These are phyloP conservation scores for Apogon talboti DNA, from an alignment of 2,797 vertebrate species.

Conservation along the genomic window DNA sequence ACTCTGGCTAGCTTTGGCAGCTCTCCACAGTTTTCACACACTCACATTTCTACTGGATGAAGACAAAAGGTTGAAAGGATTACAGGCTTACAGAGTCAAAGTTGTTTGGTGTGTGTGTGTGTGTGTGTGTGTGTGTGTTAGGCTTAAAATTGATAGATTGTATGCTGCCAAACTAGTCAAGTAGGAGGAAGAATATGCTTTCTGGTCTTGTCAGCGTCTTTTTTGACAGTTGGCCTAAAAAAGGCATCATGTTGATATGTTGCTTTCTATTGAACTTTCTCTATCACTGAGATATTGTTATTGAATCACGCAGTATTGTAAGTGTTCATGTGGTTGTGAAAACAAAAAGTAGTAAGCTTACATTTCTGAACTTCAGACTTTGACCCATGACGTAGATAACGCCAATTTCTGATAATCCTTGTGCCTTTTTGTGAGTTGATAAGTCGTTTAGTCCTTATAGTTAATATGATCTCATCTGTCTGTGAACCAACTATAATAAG, in stretches of 20 bases:
- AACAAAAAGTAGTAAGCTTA: constrained; percentile 2
- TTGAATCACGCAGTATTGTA: too few relatives aligned
- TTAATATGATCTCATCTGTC: background rate
- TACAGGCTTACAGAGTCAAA: background rate
- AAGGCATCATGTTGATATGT: too few relatives aligned
- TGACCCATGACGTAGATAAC: constrained; percentile 8
- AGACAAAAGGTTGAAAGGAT: constrained; percentile 33
- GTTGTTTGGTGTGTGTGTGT: constrained; percentile 14
- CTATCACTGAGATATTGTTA: too few relatives aligned
- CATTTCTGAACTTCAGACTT: constrained; percentile 20
- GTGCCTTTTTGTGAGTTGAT: constrained; percentile 12
- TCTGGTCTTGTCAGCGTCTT: background rate
- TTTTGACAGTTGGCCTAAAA: too few relatives aligned
- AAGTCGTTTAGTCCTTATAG: background rate
- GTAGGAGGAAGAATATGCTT: background rate
- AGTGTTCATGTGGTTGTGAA: constrained; percentile 16
- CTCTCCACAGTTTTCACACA: constrained; percentile 15
- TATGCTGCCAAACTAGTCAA: background rate
- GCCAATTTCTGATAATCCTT: background rate
- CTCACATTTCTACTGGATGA: constrained; percentile 16
- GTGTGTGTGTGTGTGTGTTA: background rate
- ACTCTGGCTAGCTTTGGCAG: constrained; percentile 32
- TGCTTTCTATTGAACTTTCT: too few relatives aligned
- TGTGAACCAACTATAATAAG: background rate
- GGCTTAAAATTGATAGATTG: constrained; percentile 7